Evolutionary conservation across 2,888 invertebrate genomes (phyloP).

Genomic region (Coremacera marginata): DNA sequence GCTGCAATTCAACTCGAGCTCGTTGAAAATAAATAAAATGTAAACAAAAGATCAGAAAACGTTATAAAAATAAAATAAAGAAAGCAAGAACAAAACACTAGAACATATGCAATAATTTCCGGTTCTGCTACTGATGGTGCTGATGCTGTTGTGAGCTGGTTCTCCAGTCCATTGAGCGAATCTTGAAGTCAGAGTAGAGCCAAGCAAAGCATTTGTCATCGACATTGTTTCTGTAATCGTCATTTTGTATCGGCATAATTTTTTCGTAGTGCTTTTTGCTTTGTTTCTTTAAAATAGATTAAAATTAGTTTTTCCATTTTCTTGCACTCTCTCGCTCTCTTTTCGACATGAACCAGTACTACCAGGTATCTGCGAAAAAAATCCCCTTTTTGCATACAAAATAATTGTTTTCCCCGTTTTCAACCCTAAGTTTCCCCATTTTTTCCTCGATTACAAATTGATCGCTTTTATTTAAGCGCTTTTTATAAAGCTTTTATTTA

Average conservation of each 20-base stretch:
- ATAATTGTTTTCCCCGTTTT: too few relatives aligned
- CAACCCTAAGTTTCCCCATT: too few relatives aligned
- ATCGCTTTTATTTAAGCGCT: too few relatives aligned
- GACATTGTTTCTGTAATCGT: neutral
- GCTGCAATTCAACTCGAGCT: slow-evolving; percentile 19
- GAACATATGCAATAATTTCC: slow-evolving; percentile 48
- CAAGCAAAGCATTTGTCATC: neutral
- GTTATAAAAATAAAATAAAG: neutral
- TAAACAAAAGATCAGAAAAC: neutral
- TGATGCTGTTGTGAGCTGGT: neutral
- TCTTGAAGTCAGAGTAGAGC: too few relatives aligned
- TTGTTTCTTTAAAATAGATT: neutral
- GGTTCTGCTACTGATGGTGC: slow-evolving; percentile 35
- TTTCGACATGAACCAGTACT: too few relatives aligned
- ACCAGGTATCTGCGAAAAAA: too few relatives aligned
- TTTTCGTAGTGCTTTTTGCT: neutral
- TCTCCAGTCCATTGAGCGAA: neutral
- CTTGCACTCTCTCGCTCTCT: too few relatives aligned
- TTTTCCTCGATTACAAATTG: too few relatives aligned
- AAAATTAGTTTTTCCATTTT: neutral
- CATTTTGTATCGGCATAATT: neutral
- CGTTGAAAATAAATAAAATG: neutral
- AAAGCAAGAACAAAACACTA: slow-evolving; percentile 27
- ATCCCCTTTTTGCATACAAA: too few relatives aligned
- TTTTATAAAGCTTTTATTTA: too few relatives aligned